Base-by-base conservation (phyloP, 2,888 invertebrate genomes). In the Latheticus oryzae region DNA sequence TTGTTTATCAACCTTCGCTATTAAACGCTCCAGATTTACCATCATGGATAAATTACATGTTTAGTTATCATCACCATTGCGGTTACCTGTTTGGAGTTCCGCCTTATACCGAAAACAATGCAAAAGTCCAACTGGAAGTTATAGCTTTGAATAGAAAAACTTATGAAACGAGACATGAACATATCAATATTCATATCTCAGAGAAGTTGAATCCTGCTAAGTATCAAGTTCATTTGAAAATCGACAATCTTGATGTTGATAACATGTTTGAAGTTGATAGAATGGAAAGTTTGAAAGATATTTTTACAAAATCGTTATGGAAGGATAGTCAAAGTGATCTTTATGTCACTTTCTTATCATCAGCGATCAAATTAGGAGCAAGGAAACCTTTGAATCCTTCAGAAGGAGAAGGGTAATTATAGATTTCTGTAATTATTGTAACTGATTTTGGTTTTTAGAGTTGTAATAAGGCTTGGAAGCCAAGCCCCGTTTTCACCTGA, bases 31-130 rank as follows among this genome's bases (percentile, higher is more conserved):
- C 95, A 0, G 94, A 95, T 77, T 80, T 95, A 28, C 95, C 95
- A 0, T 81, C 86, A 2, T 95, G 95, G 95, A 86, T 95, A 62
- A 85, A 89, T 47, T 94, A 92, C 73, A 86, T 89, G 58, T 93
- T 91, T 75, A 93, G 92, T 67, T 83, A 86, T n/a, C 82, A 86
- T 58, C 87, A 90, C 68, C 87, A 87, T 66, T 85, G 86, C 0
- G 94, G 93, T 0, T 93, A 89, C 74, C 82, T 95, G 11, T 95
- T 91, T 70, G 95, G 95, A 0, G 92, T 92, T 0, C 90, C 93
- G 1, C 91, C 93, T 0, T n/a, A n/a, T n/a, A 81, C 83, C 43
- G 80, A 83, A 23, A 78, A 82, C 48, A 69, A 69, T 23, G 79
- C 79, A 5, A 81, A 82, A 40, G 80, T 84, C 8, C 78, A 86